A percentile compares a stretch with the other conserved stretches of the same genome.
Conservation (phyloP, 2,888 invertebrate genomes). For the Euproctis similis region DNA sequence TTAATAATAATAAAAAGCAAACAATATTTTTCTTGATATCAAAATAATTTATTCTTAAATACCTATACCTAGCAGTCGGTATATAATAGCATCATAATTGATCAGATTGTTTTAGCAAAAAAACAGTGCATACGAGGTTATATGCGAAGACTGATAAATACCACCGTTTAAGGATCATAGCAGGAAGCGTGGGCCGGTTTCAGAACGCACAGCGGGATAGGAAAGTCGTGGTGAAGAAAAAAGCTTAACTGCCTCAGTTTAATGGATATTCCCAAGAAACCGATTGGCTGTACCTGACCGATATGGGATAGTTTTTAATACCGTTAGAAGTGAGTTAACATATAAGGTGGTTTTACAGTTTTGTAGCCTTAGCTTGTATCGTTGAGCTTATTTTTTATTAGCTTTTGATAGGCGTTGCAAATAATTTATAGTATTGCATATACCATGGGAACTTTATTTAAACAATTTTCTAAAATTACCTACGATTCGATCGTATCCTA, state of each 20-base stretch:
- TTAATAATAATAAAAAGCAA: too few relatives aligned
- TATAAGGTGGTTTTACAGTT: conserved; percentile 6
- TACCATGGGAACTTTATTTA: too few relatives aligned
- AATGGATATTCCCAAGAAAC: conserved; percentile 38
- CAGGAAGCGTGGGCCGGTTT: conserved; percentile 56
- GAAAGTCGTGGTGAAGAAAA: conserved; percentile 41
- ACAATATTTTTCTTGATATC: too few relatives aligned
- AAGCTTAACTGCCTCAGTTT: conserved; percentile 45
- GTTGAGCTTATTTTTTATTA: conserved; percentile 19
- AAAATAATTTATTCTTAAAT: too few relatives aligned
- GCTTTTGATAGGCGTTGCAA: conserved; percentile 25
- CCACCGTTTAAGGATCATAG: conserved; percentile 53
- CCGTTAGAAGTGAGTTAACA: conserved; percentile 27
- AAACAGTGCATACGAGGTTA: conserved; percentile 44
- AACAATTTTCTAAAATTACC: too few relatives aligned
- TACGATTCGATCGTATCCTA: too few relatives aligned
- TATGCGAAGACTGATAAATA: conserved; percentile 42
- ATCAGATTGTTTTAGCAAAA: conserved; percentile 39
- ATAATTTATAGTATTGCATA: conserved; percentile 33
- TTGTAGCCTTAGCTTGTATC: conserved; percentile 1
- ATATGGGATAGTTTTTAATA: conserved; percentile 36
- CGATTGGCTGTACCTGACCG: conserved; percentile 24
- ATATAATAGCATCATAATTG: too few relatives aligned
- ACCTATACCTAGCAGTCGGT: too few relatives aligned
- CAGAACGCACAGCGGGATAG: conserved; percentile 32